Base-by-base conservation (phyloP, 1,140 invertebrate genomes). In the Drosophila sucinea region DNA sequence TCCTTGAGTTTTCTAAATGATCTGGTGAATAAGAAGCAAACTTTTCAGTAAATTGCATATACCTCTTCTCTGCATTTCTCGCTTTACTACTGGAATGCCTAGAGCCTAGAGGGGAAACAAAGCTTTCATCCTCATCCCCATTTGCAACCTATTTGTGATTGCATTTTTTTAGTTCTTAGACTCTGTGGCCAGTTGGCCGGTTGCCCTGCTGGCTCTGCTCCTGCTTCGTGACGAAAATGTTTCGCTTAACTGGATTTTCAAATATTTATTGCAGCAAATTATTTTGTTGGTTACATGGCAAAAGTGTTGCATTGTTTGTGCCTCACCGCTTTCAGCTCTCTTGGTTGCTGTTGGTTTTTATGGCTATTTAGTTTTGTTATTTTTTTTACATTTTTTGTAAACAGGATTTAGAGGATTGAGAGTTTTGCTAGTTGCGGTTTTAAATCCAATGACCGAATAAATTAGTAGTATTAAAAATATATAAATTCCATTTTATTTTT, bases 211-310 rank as follows among this genome's bases (percentile, higher is more conserved):
- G 44, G 44, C 44, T 58, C 17, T 58, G 0, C 56, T 35, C 61
- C 83, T 79, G 44, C 80, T 89, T 77, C 84, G 84, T 87, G 85
- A 90, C 81, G 85, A 89, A 89, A 89, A 81, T 89, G 81, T 81
- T 89, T 85, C 81, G 81, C 69, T 85, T 89, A 89, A 89, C 80
- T 89, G 85, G 84, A 90, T 89, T 89, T 89, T 89, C 78, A 89
- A 89, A 89, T 90, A 89, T 89, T 89, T 89, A 89, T 89, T 89
- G 81, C 85, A 90, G 77, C 81, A 90, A 89, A 89, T 89, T 89
- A 90, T 90, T 90, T 90, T 80, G 84, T 67, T 77, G 73, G 81
- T 72, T 71, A 83, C 76, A 79, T 75, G 74, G 73, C 58, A 67
- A 51, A 51, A 51, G 23, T 51, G 44, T 51, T 51, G 73, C 61